Evolutionary conservation across 2,888 invertebrate species (phyloP), one percentile per base, ranked within the genome.

Genomic region (Ceramica pisi): DNA sequence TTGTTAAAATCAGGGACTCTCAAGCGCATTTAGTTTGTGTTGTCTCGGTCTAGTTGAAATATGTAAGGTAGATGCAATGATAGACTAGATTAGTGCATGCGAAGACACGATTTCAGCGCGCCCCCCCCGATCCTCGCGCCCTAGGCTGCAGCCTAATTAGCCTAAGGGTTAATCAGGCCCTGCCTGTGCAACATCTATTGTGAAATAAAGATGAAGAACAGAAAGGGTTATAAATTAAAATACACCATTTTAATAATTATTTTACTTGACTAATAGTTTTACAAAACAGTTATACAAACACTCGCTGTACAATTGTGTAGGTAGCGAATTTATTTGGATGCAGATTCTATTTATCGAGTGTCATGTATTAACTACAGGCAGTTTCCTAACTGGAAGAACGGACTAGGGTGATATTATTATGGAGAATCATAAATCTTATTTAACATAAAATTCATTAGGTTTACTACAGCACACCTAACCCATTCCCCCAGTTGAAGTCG

Each of bases 271-370:
- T 94, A 90, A 90, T 91, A 90, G 88, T 91, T 93, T 92, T 94
- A 94, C 88, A 95, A 95, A 95, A 94, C 92, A 91, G 93, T 93
- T 92, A 94, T 94, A 94, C 93, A 95, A 95, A 94, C 91, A 94
- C 88, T 92, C 88, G 93, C 93, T 93, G 92, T 94, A 94, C 93
- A 95, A 90, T 90, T 91, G 87, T 87, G 87, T 92, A 92, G 92
- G 87, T 92, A 92, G 92, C 92, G 86, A 90, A 88, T 89, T 89
- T 87, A 88, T 88, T 87, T 85, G 81, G 89, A 90, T 86, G 80
- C 86, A 88, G 84, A 86, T 76, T 74, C 80, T 71, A 81, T 78
- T 73, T 76, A 66, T 75, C 74, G 80, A 80, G 77, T 80, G 73
- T 81, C 77, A 80, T 76, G 78, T 78, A 78, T 53, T 75, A 46